Percentiles rank a stretch among this genome's conserved stretches.
phyloP scores from a whole-genome alignment of 2,113 vertebrate genomes.

The Myodes glareolus region DNA sequence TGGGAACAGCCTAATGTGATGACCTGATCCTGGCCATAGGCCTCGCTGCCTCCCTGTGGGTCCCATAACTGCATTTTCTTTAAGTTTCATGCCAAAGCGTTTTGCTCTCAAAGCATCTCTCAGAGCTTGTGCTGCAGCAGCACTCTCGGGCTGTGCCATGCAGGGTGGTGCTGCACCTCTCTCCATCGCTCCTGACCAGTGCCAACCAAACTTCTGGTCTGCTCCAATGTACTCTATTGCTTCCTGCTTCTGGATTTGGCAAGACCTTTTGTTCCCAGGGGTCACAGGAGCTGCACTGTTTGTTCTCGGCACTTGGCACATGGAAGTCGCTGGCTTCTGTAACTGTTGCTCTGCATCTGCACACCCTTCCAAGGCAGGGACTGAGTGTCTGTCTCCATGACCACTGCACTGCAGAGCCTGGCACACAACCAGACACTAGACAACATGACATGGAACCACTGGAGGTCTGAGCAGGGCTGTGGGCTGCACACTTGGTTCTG shows the following conservation, averaged over 20 bases:
- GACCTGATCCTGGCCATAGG: not conserved
- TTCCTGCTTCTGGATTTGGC: not conserved
- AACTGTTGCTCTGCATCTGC: not conserved
- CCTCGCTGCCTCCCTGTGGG: not conserved
- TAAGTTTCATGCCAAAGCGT: not conserved
- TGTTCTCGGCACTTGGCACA: not conserved
- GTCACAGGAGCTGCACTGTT: not conserved
- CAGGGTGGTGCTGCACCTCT: not conserved
- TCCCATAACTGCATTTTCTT: not conserved
- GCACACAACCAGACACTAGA: not conserved
- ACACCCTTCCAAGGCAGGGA: not conserved
- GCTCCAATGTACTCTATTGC: not conserved
- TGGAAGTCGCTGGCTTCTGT: not conserved
- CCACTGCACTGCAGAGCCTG: not conserved
- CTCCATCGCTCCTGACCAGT: not conserved
- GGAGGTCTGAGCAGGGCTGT: not conserved
- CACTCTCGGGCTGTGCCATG: too few species aligned
- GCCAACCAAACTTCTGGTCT: not conserved
- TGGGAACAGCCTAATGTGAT: not conserved
- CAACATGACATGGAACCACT: accelerated
- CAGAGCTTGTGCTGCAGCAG: not conserved
- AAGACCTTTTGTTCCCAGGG: not conserved
- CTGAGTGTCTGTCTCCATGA: not conserved
- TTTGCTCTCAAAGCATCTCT: too few species aligned
- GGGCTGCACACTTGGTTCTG: not conserved